phyloP scores from a whole-genome alignment of 2,797 vertebrate genomes.

The Cuculus canorus region DNA sequence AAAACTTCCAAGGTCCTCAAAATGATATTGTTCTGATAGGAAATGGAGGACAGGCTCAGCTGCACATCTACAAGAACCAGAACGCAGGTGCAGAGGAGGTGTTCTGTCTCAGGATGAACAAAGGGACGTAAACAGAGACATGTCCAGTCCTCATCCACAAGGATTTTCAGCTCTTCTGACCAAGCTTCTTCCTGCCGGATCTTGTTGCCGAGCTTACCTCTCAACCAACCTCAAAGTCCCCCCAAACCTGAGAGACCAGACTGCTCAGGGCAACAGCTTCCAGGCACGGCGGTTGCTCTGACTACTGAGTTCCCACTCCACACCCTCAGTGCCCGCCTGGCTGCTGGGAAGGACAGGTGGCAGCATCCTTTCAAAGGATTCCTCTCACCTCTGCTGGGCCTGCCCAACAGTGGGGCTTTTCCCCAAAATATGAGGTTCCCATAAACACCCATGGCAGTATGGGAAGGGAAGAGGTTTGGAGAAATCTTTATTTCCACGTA shows the following conservation, averaged over 20 bases:
- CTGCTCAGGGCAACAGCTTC: neutral
- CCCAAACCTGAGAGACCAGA: neutral
- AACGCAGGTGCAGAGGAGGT: neutral
- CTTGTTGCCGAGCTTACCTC: neutral
- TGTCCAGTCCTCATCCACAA: neutral
- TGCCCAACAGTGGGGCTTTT: neutral
- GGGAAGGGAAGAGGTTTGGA: neutral
- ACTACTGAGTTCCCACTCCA: neutral
- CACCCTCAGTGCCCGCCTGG: fast-evolving
- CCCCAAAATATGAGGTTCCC: neutral
- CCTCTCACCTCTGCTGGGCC: neutral
- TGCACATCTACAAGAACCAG: fast-evolving
- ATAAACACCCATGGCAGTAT: fast-evolving
- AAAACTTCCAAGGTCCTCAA: constrained; percentile 19
- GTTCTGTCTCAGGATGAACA: fast-evolving
- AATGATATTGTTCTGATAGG: neutral
- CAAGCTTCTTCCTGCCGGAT: neutral
- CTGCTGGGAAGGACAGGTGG: neutral
- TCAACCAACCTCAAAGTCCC: neutral
- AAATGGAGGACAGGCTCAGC: neutral
- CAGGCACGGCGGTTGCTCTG: neutral
- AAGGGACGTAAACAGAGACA: neutral
- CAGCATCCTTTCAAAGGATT: neutral
- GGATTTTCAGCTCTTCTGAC: neutral
- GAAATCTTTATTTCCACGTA: neutral